Evolutionary conservation across 2,113 vertebrate species (phyloP).

Genomic region (Leucosticte australis): DNA sequence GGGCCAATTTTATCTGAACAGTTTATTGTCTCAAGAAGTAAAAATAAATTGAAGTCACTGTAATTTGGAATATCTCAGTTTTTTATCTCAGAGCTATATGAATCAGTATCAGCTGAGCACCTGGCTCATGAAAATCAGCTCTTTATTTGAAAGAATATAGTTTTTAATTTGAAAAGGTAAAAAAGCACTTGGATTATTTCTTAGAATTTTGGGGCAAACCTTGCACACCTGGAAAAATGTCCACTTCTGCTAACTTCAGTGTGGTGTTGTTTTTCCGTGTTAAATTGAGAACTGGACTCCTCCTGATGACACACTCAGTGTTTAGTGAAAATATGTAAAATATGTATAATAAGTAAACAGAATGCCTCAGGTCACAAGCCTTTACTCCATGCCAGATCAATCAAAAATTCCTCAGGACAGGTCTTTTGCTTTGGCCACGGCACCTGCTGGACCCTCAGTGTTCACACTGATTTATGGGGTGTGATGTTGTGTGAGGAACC

Average conservation of each 20-base stretch:
- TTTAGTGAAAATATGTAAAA: neutral
- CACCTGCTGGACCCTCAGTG: neutral
- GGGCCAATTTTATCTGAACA: neutral
- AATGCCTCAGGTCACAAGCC: neutral
- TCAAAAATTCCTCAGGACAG: neutral
- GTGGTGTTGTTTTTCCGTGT: neutral
- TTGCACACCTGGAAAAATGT: neutral
- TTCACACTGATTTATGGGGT: fast-evolving
- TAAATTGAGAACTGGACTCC: neutral
- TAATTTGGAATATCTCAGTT: neutral
- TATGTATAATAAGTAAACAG: neutral
- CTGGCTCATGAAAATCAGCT: neutral
- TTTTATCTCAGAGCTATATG: neutral
- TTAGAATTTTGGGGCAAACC: neutral
- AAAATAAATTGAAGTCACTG: neutral
- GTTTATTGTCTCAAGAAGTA: neutral
- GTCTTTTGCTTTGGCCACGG: neutral
- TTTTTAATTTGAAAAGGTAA: neutral
- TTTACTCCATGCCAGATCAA: neutral
- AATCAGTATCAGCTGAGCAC: neutral
- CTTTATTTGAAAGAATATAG: neutral
- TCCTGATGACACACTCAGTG: neutral
- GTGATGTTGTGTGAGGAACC: neutral
- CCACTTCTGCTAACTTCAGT: neutral
- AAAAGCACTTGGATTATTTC: neutral